Percentiles rank a stretch among this genome's conserved stretches.
Conservation (phyloP, 2,888 invertebrate species). For the Ectobius pallidus region DNA sequence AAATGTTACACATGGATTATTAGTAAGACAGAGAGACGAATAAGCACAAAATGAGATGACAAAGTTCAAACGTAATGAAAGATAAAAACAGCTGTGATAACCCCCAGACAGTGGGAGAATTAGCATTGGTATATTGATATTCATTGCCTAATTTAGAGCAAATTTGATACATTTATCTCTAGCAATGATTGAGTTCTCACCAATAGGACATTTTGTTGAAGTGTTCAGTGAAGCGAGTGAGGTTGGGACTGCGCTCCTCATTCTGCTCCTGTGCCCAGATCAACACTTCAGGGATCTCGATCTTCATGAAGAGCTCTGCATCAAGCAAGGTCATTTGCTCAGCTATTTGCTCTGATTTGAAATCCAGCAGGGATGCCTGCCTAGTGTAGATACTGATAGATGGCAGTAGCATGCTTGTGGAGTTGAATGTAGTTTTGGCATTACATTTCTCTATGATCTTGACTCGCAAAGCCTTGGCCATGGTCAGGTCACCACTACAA, state of each 20-base stretch:
- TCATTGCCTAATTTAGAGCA: too few species aligned
- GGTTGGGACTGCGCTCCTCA: constrained; percentile 95
- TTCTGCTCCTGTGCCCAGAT: constrained; percentile 98
- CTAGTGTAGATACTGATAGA: constrained; percentile 63
- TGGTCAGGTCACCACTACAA: constrained; percentile 87
- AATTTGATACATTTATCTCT: too few species aligned
- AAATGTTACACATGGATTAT: too few species aligned
- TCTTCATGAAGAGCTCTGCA: constrained; percentile 92
- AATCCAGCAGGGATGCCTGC: constrained; percentile 77
- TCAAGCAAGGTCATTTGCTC: constrained; percentile 98
- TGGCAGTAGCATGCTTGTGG: constrained; percentile 56
- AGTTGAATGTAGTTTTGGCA: constrained; percentile 60
- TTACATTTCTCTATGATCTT: constrained; percentile 89
- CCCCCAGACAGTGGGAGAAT: too few species aligned
- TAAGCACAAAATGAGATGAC: too few species aligned
- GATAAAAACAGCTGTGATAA: too few species aligned
- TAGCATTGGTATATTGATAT: too few species aligned
- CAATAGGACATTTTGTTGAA: constrained; percentile 99
- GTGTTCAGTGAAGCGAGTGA: constrained; percentile 96
- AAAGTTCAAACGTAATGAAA: too few species aligned
- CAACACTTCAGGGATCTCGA: constrained; percentile 96
- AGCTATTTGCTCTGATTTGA: constrained; percentile 93
- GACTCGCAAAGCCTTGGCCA: constrained; percentile 88
- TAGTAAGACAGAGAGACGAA: too few species aligned
- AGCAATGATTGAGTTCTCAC: too few species aligned